phyloP scores from a whole-genome alignment of 2,888 invertebrate species.

The Metacarcinus magister region DNA sequence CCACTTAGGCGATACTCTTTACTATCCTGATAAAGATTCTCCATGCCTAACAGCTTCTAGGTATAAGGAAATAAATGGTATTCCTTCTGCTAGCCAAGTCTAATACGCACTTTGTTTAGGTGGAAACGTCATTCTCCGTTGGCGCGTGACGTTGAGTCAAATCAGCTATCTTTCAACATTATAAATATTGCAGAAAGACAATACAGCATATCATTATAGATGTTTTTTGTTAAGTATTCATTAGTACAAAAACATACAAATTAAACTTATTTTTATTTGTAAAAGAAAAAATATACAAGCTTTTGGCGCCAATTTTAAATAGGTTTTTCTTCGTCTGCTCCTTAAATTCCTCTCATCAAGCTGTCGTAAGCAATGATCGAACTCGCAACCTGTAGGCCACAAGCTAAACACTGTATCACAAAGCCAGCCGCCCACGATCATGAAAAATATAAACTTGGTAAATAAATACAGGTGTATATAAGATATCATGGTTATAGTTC shows the following conservation, averaged over 20 bases:
- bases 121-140: conserved; percentile 65
- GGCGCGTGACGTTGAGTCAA: conserved; percentile 39
- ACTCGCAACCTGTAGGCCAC: too few relatives aligned
- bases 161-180: background rate
- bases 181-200: background rate
- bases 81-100: background rate
- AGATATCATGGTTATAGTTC: too few relatives aligned
- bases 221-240: background rate
- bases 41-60: conserved; percentile 18
- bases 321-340: background rate
- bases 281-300: background rate
- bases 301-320: background rate
- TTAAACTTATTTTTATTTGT: background rate
- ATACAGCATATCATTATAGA: background rate
- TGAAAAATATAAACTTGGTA: too few relatives aligned
- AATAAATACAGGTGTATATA: background rate
- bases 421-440: too few relatives aligned
- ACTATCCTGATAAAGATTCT: background rate
- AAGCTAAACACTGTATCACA: too few relatives aligned
- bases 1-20: conserved; percentile 58
- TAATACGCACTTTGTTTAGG: conserved; percentile 66
- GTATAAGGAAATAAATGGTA: background rate
- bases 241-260: background rate
- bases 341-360: background rate
- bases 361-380: too few relatives aligned